Evolutionary conservation across 2,797 vertebrate genomes (phyloP).

Genomic region (Sardinella longiceps): DNA sequence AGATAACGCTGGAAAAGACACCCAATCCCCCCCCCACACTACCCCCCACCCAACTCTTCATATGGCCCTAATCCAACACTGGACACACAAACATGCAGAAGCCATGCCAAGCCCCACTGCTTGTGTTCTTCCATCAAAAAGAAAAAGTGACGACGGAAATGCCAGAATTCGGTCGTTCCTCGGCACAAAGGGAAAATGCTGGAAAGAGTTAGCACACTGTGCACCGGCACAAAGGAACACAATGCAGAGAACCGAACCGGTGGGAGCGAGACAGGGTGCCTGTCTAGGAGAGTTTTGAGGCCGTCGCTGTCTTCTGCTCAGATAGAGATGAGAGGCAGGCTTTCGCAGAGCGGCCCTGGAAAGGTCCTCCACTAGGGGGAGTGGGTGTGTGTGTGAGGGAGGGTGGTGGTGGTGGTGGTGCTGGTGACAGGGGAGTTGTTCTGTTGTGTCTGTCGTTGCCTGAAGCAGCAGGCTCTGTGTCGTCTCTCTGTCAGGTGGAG

Average conservation of each 20-base stretch:
- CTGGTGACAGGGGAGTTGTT: not conserved
- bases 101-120: not conserved
- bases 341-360: not conserved
- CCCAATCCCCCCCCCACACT: not conserved
- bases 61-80: conserved; percentile 6
- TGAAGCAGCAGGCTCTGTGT: not conserved
- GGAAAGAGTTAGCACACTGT: not conserved
- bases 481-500: not conserved
- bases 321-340: not conserved
- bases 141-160: not conserved
- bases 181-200: not conserved
- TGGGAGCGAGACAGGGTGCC: not conserved
- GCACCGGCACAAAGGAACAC: not conserved
- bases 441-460: not conserved
- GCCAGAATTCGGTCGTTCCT: not conserved
- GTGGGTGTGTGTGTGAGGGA: too few species aligned
- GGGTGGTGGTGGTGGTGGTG: not conserved
- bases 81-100: not conserved
- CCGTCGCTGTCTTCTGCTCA: not conserved
- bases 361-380: too few species aligned
- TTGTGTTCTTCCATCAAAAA: not conserved
- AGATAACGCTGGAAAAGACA: not conserved
- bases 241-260: not conserved
- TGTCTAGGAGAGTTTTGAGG: too few species aligned
- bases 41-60: conserved; percentile 1